Base-by-base conservation (phyloP, 2,888 invertebrate species). In the Orchesella flavescens region DNA sequence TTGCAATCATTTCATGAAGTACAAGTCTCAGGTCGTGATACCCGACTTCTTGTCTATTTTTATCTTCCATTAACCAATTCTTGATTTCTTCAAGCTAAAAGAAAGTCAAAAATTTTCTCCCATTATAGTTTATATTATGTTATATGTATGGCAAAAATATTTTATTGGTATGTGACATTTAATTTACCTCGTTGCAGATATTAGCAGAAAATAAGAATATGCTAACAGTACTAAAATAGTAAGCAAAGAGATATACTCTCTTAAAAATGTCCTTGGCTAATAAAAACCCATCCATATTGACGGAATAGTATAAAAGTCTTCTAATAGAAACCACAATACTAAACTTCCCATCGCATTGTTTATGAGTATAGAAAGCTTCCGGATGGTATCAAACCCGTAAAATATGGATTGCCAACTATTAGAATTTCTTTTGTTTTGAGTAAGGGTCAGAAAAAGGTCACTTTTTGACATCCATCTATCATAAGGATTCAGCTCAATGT, bases 261-360 rank as follows among this genome's bases (percentile, higher is more conserved):
- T 63, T 72, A 21, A 63, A 72, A 0, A 17, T 9, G 24, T 81
- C 80, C 7, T 44, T 68, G n/a, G 80, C 74, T 10, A 81, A n/a
- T 9, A 74, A 17, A 15, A 71, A 44, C 0, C 34, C 73, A 23
- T 81, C 80, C 73, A 81, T 24, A 24, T 81, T 74, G 3, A 75
- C 61, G 2, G 81, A 44, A 53, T 81, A 81, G 53, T 72, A 81
- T 43, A 81, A 59, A 21, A 81, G 17, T 9, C 81, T 44, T 81
- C 81, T 15, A 63, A 9, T 12, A 74, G 15, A 43, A 81, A 81
- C 66, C 81, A 74, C 19, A 63, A 43, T 3, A 57, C 57, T 15
- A 74, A 34, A 43, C 9, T 74, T 3, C 81, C 81, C 21, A 81
- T 12, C 4, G 81, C 81, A 0, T 53, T 49, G 17, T 75, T 81